phyloP scores from a whole-genome alignment of 1,140 invertebrate species.

The Bombyx mandarina region DNA sequence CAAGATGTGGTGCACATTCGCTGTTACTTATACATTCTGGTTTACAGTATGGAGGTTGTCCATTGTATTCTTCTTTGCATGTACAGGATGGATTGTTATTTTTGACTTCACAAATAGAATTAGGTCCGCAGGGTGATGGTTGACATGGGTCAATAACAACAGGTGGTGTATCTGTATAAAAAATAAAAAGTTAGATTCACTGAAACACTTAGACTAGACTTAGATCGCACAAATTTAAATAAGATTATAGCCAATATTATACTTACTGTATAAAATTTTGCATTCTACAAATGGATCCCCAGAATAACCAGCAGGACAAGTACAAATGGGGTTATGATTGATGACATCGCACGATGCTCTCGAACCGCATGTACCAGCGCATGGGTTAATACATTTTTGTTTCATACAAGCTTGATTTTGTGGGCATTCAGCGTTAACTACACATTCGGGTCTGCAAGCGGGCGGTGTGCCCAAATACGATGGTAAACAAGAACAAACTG shows the following conservation, averaged over 20 bases:
- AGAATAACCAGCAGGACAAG: conserved; percentile 70
- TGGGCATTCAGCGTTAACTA: conserved; percentile 80
- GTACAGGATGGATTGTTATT: conserved; percentile 75
- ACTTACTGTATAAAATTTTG: conserved; percentile 51
- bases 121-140: conserved; percentile 80
- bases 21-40: conserved; percentile 82
- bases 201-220: too few species aligned
- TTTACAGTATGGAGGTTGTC: conserved; percentile 81
- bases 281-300: conserved; percentile 77
- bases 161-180: conserved; percentile 38
- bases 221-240: conserved; percentile 1
- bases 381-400: conserved; percentile 86
- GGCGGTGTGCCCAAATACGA: conserved; percentile 83
- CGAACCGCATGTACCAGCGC: conserved; percentile 82
- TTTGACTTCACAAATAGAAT: conserved; percentile 80
- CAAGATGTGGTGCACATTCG: conserved; percentile 75
- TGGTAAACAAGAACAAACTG: conserved; percentile 82
- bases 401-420: conserved; percentile 82
- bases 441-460: conserved; percentile 86
- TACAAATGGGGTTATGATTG: conserved; percentile 78
- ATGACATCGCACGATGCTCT: conserved; percentile 82
- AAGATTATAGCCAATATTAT: conserved; percentile 1
- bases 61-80: conserved; percentile 80
- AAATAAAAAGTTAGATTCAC: background rate
- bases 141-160: conserved; percentile 73